Evolutionary conservation across 2,888 invertebrate species (phyloP).

Genomic region (Oxystoma pomonae): DNA sequence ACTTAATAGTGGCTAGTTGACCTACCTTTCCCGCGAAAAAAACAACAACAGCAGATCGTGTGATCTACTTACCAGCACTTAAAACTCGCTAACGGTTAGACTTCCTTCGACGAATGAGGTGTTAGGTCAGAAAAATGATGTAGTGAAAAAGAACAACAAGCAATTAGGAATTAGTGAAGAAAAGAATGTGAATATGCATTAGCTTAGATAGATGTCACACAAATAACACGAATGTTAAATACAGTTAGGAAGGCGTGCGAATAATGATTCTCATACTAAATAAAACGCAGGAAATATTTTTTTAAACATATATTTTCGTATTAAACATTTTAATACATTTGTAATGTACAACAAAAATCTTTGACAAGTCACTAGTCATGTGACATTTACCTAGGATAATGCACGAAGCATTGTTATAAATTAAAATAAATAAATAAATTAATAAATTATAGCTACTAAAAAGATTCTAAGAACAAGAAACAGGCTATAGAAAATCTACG

Average conservation of each 20-base stretch:
- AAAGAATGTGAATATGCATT: constrained; percentile 16
- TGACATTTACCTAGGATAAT: constrained; percentile 50
- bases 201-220: constrained; percentile 48
- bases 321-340: neutral
- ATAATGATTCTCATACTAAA: constrained; percentile 8
- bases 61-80: neutral
- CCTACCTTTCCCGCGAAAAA: neutral
- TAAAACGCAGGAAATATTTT: constrained; percentile 17
- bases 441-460: constrained; percentile 51
- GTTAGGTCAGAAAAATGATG: neutral
- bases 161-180: neutral
- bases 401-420: constrained; percentile 38
- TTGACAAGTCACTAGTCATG: constrained; percentile 41
- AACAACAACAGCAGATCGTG: neutral
- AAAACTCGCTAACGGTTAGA: neutral
- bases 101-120: neutral
- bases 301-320: constrained; percentile 12
- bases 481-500: too few species aligned
- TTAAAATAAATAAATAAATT: constrained; percentile 45
- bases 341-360: neutral
- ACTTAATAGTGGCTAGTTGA: too few species aligned
- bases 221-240: constrained; percentile 24
- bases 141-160: too few species aligned
- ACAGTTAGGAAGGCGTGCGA: constrained; percentile 5
- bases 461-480: constrained; percentile 46